Conservation (phyloP, 1,140 invertebrate genomes). For the Drosophila santomea region DNA sequence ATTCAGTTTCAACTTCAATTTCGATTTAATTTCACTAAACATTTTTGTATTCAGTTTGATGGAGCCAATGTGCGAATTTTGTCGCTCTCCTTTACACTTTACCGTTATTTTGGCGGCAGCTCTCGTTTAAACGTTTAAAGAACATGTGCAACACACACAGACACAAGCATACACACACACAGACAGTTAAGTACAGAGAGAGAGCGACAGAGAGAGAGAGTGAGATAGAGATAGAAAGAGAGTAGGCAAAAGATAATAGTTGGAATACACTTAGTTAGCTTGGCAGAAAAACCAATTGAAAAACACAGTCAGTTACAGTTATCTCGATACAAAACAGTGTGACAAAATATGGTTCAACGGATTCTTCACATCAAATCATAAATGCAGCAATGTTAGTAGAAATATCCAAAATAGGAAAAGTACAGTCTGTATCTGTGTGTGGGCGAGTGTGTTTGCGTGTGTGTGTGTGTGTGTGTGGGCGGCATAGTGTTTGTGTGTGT, state of each 20-base stretch:
- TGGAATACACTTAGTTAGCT: slow-evolving; percentile 76
- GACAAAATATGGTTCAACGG: slow-evolving; percentile 64
- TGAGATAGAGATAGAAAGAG: slow-evolving; percentile 56
- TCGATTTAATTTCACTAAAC: slow-evolving; percentile 28
- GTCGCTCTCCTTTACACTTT: slow-evolving; percentile 47
- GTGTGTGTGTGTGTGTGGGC: slow-evolving; percentile 32
- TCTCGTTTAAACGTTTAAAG: slow-evolving; percentile 38
- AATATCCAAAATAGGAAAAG: slow-evolving; percentile 59
- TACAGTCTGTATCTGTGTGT: slow-evolving; percentile 60
- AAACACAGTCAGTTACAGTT: slow-evolving; percentile 73
- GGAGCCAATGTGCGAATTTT: slow-evolving; percentile 63
- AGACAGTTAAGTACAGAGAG: slow-evolving; percentile 40
- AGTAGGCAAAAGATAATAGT: slow-evolving; percentile 61
- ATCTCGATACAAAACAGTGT: slow-evolving; percentile 71
- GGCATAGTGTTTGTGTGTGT: slow-evolving; percentile 24
- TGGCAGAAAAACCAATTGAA: slow-evolving; percentile 72
- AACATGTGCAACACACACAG: slow-evolving; percentile 52
- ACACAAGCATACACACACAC: slow-evolving; percentile 28
- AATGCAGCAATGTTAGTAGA: slow-evolving; percentile 77
- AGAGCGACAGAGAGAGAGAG: slow-evolving; percentile 33
- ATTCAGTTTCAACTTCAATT: slow-evolving; percentile 35
- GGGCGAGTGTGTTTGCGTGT: slow-evolving; percentile 3
- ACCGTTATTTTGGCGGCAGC: slow-evolving; percentile 38
- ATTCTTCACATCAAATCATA: slow-evolving; percentile 70
- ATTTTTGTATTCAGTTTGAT: slow-evolving; percentile 7